A percentile compares a stretch with the other conserved stretches of the same genome.
Conservation (phyloP, 30 jellyfish, hydroid and myxozoan species). For the Cassiopea andromeda region DNA sequence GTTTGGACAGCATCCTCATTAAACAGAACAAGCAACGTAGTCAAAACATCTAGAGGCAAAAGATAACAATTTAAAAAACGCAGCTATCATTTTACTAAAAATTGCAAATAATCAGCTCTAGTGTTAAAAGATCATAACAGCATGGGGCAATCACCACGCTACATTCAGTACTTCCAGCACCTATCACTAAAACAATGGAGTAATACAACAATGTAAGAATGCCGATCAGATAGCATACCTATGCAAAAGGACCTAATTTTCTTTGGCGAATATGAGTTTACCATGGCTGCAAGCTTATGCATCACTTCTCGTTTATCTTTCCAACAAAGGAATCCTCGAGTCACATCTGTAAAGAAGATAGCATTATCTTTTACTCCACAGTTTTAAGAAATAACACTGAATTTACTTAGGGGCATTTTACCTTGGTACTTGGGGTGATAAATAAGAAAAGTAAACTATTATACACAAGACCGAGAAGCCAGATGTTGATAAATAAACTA, state of each 20-base stretch:
- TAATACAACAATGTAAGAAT: no score
- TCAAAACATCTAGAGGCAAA: constrained; percentile 68
- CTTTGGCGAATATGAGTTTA: constrained; percentile 85
- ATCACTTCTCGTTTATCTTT: constrained; percentile 85
- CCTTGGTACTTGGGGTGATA: no score
- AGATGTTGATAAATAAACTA: no score
- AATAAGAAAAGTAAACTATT: no score
- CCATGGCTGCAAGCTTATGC: constrained; percentile 85
- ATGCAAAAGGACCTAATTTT: constrained; percentile 78
- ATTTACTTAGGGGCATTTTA: no score
- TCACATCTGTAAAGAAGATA: constrained; percentile 46
- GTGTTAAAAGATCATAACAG: no score
- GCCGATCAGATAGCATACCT: constrained; percentile 54
- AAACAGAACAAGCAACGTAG: constrained; percentile 59
- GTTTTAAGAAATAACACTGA: background rate
- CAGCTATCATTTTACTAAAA: background rate
- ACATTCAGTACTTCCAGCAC: no score
- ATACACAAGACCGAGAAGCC: no score
- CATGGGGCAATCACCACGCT: no score
- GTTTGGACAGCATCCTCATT: constrained; percentile 86
- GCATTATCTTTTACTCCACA: background rate
- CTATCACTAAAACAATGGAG: no score
- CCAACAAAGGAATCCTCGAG: constrained; percentile 77
- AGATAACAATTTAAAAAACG: background rate
- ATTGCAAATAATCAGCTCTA: no score